A percentile compares a stretch with the other conserved stretches of the same genome.
These are phyloP conservation scores for Tenodera sinensis DNA, from an alignment of 2,888 invertebrate genomes.

Conservation along the genomic window DNA sequence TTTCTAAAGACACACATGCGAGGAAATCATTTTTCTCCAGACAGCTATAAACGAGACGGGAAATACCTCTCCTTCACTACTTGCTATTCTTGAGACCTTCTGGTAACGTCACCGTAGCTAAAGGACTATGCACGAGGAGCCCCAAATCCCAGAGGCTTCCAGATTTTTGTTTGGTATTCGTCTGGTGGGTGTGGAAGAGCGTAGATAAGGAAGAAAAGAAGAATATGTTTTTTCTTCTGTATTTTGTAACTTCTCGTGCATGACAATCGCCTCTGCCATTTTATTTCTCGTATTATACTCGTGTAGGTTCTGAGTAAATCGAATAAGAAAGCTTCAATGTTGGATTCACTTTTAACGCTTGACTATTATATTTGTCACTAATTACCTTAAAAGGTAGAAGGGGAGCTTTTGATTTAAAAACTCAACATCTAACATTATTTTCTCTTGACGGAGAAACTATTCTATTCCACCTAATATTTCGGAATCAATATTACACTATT, in stretches of 20 bases:
- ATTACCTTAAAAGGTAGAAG: no score
- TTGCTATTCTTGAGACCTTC: conserved; percentile 2
- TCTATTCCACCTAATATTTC: no score
- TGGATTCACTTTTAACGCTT: no score
- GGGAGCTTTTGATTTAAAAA: no score
- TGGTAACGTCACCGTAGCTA: not conserved
- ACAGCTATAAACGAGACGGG: not conserved
- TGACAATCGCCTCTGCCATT: not conserved
- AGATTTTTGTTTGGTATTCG: conserved; percentile 18
- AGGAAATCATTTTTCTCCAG: conserved; percentile 14
- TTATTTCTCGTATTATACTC: not conserved
- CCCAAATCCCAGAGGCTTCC: not conserved
- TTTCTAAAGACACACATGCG: not conserved
- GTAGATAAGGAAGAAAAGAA: not conserved
- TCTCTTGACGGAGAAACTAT: no score
- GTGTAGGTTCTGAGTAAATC: not conserved
- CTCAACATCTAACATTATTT: no score
- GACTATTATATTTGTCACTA: no score
- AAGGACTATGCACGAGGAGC: conserved; percentile 10
- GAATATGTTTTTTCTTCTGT: not conserved
- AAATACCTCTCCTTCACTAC: not conserved
- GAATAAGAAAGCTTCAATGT: not conserved
- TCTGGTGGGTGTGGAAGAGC: not conserved
- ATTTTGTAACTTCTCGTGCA: not conserved
- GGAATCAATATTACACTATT: no score